A percentile compares a stretch with the other conserved stretches of the same genome.
Evolutionary conservation across 2,797 vertebrate species (phyloP).

Genomic region (Spondyliosoma cantharus): DNA sequence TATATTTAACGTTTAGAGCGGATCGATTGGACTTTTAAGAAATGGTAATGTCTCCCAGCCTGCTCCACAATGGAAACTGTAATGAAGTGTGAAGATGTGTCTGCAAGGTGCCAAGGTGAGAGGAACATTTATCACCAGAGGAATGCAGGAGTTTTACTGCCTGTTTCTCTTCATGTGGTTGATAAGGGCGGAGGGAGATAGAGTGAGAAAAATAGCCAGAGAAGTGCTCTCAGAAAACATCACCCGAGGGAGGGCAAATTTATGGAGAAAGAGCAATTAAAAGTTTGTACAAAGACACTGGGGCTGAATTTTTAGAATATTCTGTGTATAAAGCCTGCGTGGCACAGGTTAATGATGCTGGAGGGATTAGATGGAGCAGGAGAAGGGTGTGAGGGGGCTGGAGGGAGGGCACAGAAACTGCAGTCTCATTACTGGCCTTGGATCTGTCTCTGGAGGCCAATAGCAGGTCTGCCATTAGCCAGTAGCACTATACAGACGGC

Average conservation of each 20-base stretch:
- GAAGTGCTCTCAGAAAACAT: slow-evolving; percentile 54
- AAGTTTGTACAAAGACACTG: slow-evolving; percentile 75
- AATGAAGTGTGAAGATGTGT: slow-evolving; percentile 59
- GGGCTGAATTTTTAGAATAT: slow-evolving; percentile 67
- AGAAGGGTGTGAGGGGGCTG: slow-evolving; percentile 43
- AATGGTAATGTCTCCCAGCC: slow-evolving; percentile 58
- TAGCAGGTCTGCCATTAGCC: slow-evolving; percentile 68
- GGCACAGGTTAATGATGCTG: slow-evolving; percentile 80
- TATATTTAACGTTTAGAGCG: slow-evolving; percentile 67
- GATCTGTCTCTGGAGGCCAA: slow-evolving; percentile 73
- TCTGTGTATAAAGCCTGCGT: slow-evolving; percentile 69
- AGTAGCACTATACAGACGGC: slow-evolving; percentile 54
- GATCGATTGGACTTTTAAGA: slow-evolving; percentile 72
- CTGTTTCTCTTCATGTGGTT: slow-evolving; percentile 51
- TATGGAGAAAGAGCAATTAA: slow-evolving; percentile 80
- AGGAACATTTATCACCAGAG: slow-evolving; percentile 57
- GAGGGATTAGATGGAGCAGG: slow-evolving; percentile 71
- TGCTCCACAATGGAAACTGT: slow-evolving; percentile 30
- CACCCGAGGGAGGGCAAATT: slow-evolving; percentile 65
- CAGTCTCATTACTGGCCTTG: slow-evolving; percentile 79
- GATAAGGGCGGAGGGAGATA: slow-evolving; percentile 57
- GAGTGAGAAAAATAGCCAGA: slow-evolving; percentile 61
- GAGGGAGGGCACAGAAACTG: slow-evolving; percentile 60
- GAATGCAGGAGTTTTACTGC: slow-evolving; percentile 55
- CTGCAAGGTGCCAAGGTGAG: slow-evolving; percentile 55